Percentiles rank a stretch among this genome's conserved stretches.
Conservation (phyloP, 2,888 invertebrate species). For the Tanytarsus gracilentus region DNA sequence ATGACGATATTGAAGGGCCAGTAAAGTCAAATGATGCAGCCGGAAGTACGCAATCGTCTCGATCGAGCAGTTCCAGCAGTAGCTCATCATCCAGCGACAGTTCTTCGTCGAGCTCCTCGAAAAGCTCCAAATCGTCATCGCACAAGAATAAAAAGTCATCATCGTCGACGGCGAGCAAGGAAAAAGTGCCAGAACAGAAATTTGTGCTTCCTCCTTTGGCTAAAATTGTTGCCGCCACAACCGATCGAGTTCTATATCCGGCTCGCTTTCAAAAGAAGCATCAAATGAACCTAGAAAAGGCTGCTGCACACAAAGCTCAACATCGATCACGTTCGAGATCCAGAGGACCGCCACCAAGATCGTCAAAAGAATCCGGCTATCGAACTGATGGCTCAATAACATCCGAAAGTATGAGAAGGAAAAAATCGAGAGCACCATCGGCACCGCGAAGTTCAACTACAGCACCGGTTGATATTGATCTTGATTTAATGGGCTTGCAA, state of each 20-base stretch:
- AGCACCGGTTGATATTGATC: constrained; percentile 4
- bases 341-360: background rate
- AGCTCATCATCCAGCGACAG: constrained; percentile 4
- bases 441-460: background rate
- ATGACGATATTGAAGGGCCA: constrained; percentile 24
- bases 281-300: constrained; percentile 22
- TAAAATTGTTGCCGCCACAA: constrained; percentile 37
- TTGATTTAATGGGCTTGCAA: constrained; percentile 17
- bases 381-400: constrained; percentile 15
- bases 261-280: constrained; percentile 63
- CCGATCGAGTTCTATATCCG: constrained; percentile 67
- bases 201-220: background rate
- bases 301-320: constrained; percentile 45
- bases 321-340: constrained; percentile 37
- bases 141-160: constrained; percentile 4
- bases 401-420: constrained; percentile 7
- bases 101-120: background rate
- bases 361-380: constrained; percentile 36
- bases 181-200: constrained; percentile 11
- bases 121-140: constrained; percentile 18
- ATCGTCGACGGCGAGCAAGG: too few species aligned
- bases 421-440: constrained; percentile 21
- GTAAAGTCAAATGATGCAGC: background rate
- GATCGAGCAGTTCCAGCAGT: constrained; percentile 19
- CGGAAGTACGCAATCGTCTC: background rate